Conservation (phyloP, 2,888 invertebrate genomes). For the Chalcosyrphus nemorum region DNA sequence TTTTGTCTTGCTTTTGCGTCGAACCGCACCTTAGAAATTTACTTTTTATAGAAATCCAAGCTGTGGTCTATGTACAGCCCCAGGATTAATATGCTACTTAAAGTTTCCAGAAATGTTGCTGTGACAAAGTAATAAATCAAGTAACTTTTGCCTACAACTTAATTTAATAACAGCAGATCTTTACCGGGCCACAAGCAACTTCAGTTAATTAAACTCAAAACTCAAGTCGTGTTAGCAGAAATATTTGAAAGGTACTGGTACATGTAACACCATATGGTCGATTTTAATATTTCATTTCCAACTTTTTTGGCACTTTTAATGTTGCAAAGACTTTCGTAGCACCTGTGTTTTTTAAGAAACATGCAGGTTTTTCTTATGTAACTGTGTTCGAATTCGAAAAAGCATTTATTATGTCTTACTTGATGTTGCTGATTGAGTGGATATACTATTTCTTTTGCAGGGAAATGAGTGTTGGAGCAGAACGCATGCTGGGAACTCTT, state of each 20-base stretch:
- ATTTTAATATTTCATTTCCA: slow-evolving; percentile 64
- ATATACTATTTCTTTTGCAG: not conserved
- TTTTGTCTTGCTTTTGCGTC: not conserved
- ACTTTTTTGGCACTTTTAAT: slow-evolving; percentile 44
- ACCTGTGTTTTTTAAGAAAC: slow-evolving; percentile 26
- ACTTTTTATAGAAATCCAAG: slow-evolving; percentile 14
- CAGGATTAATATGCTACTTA: slow-evolving; percentile 32
- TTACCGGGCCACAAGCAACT: slow-evolving; percentile 29
- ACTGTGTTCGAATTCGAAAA: slow-evolving; percentile 13
- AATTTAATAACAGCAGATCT: slow-evolving; percentile 53
- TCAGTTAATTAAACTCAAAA: slow-evolving; percentile 58
- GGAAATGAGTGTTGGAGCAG: not conserved
- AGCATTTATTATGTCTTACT: slow-evolving; percentile 13
- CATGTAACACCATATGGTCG: slow-evolving; percentile 55
- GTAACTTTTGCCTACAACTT: slow-evolving; percentile 51
- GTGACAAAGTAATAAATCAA: slow-evolving; percentile 59
- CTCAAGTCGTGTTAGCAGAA: slow-evolving; percentile 39
- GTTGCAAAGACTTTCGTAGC: slow-evolving; percentile 6
- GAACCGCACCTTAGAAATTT: not conserved
- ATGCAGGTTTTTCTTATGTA: slow-evolving; percentile 13
- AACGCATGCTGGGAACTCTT: not conserved
- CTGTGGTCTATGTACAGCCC: slow-evolving; percentile 17
- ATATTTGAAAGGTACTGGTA: slow-evolving; percentile 23
- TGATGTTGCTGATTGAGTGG: slow-evolving; percentile 14
- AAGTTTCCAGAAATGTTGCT: slow-evolving; percentile 30